phyloP scores from a whole-genome alignment of 2,888 invertebrate species.

The Frankliniella fusca region DNA sequence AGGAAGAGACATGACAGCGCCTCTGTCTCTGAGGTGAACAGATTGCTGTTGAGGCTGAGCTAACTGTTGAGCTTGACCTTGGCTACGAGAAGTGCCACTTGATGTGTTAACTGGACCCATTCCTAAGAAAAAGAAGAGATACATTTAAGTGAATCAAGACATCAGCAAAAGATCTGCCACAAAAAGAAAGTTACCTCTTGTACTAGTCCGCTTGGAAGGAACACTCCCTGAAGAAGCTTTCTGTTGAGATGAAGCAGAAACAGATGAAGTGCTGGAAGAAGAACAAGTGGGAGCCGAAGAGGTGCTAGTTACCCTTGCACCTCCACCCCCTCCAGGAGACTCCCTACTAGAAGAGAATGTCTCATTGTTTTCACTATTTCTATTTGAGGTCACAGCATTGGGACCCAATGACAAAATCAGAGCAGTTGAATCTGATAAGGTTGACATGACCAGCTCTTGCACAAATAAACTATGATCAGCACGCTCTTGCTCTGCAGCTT shows the following conservation, averaged over 20 bases:
- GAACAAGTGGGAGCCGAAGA: background rate
- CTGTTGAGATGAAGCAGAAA: background rate
- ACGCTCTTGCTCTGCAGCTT: slow-evolving; percentile 54
- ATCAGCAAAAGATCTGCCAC: background rate
- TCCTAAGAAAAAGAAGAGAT: background rate
- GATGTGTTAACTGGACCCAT: background rate
- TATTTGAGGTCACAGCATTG: slow-evolving; percentile 5
- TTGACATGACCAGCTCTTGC: slow-evolving; percentile 63
- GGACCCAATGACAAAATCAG: slow-evolving; percentile 7
- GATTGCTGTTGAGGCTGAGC: slow-evolving; percentile 28
- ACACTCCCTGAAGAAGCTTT: background rate
- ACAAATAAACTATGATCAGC: slow-evolving; percentile 65
- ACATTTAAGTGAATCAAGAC: background rate
- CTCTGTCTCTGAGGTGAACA: background rate
- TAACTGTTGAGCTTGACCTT: slow-evolving; percentile 29
- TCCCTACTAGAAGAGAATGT: slow-evolving; percentile 18
- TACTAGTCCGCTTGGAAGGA: background rate
- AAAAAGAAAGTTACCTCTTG: background rate
- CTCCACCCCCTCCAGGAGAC: background rate
- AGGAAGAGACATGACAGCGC: slow-evolving; percentile 6
- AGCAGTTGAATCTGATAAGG: slow-evolving; percentile 48
- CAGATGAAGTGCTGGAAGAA: background rate
- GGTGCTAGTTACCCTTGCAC: background rate
- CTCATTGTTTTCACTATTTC: slow-evolving; percentile 14
- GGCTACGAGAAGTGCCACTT: background rate